phyloP scores from a whole-genome alignment of 2,888 invertebrate species.

The Eilema sororculum region DNA sequence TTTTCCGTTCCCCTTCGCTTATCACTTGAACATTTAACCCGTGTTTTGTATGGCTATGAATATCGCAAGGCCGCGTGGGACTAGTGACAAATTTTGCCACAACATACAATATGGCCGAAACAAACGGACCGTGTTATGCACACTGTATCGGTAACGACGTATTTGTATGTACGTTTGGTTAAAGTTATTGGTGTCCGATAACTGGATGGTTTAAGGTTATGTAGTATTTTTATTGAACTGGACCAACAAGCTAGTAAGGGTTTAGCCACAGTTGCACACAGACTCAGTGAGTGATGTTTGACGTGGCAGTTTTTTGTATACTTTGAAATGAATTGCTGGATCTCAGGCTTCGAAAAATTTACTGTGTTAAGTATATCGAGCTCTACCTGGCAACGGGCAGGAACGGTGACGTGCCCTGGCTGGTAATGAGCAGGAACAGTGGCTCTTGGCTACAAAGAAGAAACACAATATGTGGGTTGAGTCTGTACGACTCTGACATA shows the following conservation, averaged over 20 bases:
- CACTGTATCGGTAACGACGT: slow-evolving; percentile 34
- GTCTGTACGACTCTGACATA: no score
- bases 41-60: slow-evolving; percentile 58
- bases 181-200: slow-evolving; percentile 19
- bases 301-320: neutral
- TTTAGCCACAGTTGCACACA: neutral
- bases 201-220: slow-evolving; percentile 13
- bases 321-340: neutral
- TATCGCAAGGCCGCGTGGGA: slow-evolving; percentile 59
- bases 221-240: neutral
- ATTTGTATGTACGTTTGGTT: slow-evolving; percentile 31
- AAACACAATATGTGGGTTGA: neutral
- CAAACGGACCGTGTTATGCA: slow-evolving; percentile 45
- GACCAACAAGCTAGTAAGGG: neutral
- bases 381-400: no score
- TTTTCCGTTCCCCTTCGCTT: slow-evolving; percentile 7
- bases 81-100: slow-evolving; percentile 63
- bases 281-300: neutral
- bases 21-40: slow-evolving; percentile 16
- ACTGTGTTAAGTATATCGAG: neutral
- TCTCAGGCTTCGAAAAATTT: no score
- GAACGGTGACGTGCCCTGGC: no score
- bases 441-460: neutral
- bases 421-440: no score
- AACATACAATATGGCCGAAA: slow-evolving; percentile 52